Base-by-base conservation (phyloP, 2,113 vertebrate genomes). In the Danionella cerebrum region DNA sequence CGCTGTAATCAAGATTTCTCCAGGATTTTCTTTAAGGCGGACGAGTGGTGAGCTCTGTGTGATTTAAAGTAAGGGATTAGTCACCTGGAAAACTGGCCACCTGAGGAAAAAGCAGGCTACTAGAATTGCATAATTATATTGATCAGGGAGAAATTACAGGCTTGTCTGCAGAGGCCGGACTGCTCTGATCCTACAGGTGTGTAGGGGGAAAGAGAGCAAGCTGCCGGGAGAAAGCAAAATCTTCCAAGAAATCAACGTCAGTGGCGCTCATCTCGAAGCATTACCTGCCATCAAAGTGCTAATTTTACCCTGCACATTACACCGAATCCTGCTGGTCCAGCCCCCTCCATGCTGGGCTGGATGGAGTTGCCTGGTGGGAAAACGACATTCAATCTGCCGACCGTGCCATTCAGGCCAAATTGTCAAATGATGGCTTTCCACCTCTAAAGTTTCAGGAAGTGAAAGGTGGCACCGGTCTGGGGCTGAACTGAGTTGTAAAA, bases 251-350 rank as follows among this genome's bases (percentile, higher is more conserved):
- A 84, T 84, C 85, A 87, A 84, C 83, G 82, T 92, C 79, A 82
- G 80, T 76, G 73, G 83, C 82, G 79, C 84, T 84, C 85, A 83
- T 87, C 85, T 86, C 82, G 82, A 85, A 87, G 83, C 85, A 89
- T 92, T 91, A 91, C 82, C 85, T 80, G 85, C 82, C 87, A 89
- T 91, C 89, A 91, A 88, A 88, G 88, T 81, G 79, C 86, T 87
- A 84, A 93, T 95, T 94, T 91, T 90, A 87, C 77, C 89, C 89
- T 90, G 91, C 60, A 82, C 86, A 86, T 91, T 91, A 91, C 88
- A 84, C 80, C 73, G 71, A 65, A 70, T 83, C 84, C 82, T 83
- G 31, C 45, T 48, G 57, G 78, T 79, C 47, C 57, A 60, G 78
- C 50, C 55, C 64, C 70, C 35, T 83, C 82, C 89, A 86, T 70